Conservation (phyloP, 1,140 invertebrate species). For the Anastatus disparis region DNA sequence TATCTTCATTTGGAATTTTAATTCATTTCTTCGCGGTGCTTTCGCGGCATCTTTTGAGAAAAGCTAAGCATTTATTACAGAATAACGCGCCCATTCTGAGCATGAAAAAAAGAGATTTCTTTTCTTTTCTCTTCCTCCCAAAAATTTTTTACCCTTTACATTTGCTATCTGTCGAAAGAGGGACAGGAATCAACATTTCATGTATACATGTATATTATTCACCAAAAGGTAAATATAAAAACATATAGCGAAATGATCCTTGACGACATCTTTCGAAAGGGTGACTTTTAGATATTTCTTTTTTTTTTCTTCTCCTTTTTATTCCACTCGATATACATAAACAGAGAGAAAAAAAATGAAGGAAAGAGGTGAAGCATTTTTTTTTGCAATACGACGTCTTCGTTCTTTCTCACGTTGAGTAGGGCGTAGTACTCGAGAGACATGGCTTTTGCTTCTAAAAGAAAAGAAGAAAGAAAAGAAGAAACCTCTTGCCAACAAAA, state of each 20-base stretch:
- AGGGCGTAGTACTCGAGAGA: slow-evolving; percentile 16
- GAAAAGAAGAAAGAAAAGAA: slow-evolving; percentile 9
- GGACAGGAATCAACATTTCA: too few relatives aligned
- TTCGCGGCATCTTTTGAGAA: slow-evolving; percentile 12
- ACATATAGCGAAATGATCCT: too few relatives aligned
- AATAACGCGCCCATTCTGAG: slow-evolving; percentile 37
- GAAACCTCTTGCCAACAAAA: slow-evolving; percentile 52
- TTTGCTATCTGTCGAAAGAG: too few relatives aligned
- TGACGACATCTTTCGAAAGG: not conserved
- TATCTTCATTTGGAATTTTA: slow-evolving; percentile 5
- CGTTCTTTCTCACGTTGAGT: slow-evolving; percentile 8
- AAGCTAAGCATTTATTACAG: slow-evolving; percentile 40
- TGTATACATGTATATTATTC: too few relatives aligned
- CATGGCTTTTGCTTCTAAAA: too few relatives aligned
- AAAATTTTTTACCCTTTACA: not conserved
- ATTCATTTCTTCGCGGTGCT: not conserved
- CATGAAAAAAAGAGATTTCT: not conserved
- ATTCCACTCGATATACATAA: not conserved
- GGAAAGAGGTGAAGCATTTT: slow-evolving; percentile 7
- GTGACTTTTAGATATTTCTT: too few relatives aligned
- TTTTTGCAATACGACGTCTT: not conserved
- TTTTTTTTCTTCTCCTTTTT: too few relatives aligned
- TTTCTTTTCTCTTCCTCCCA: not conserved
- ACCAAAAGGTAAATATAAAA: too few relatives aligned
- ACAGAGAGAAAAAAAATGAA: not conserved